Conservation (phyloP, 1,140 invertebrate genomes). For the Heterodera carotae region DNA sequence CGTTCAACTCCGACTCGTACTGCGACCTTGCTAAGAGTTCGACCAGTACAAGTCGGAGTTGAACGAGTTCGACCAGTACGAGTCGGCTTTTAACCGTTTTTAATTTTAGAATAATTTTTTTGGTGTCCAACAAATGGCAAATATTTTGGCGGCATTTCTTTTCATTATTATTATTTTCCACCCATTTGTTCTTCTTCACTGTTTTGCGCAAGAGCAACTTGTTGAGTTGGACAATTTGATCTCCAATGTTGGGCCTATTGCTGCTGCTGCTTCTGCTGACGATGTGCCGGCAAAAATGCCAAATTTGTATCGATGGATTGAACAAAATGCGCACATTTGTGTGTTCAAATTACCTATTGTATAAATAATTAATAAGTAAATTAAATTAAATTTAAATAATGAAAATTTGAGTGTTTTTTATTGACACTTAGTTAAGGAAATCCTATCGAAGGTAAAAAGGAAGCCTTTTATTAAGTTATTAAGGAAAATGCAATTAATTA, state of each 20-base stretch:
- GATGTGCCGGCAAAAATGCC: background rate
- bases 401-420: no score
- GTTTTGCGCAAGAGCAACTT: background rate
- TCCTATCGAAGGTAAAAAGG: no score
- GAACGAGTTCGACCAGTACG: no score
- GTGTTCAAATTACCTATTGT: background rate
- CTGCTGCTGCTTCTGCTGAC: no score
- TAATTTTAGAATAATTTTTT: background rate
- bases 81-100: no score
- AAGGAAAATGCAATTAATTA: background rate
- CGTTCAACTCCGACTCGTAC: no score
- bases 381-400: no score
- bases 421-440: no score
- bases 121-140: background rate
- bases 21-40: no score
- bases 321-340: constrained; percentile 28
- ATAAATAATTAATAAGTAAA: background rate
- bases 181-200: background rate
- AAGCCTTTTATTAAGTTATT: no score
- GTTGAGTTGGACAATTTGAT: background rate
- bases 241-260: background rate
- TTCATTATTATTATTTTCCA: background rate
- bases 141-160: background rate
- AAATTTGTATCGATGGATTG: constrained; percentile 25
- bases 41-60: no score